These are phyloP conservation scores for Nibea albiflora DNA, from an alignment of 2,113 vertebrate genomes.

Conservation along the genomic window DNA sequence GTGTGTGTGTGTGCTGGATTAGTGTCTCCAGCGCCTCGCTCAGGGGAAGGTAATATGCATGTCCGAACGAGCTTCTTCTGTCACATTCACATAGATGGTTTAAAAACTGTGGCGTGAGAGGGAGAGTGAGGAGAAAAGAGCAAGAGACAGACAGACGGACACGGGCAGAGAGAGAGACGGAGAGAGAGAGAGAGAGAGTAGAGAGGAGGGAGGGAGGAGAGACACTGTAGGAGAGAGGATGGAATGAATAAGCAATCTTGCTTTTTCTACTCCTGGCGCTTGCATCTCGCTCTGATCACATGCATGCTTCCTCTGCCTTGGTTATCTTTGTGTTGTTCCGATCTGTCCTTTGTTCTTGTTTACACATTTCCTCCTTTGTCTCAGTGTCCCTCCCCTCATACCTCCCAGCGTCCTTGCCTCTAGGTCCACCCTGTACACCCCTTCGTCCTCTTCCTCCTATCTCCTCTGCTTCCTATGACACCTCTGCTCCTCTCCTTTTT, in stretches of 20 bases:
- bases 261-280: slow-evolving; percentile 75
- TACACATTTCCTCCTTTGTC: slow-evolving; percentile 76
- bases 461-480: slow-evolving; percentile 58
- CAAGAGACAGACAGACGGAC: slow-evolving; percentile 49
- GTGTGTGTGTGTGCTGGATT: slow-evolving; percentile 59
- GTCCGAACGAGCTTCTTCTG: slow-evolving; percentile 71
- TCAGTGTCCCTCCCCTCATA: slow-evolving; percentile 74
- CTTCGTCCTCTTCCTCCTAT: slow-evolving; percentile 40
- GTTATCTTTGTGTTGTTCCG: slow-evolving; percentile 47
- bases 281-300: slow-evolving; percentile 74
- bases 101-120: slow-evolving; percentile 65
- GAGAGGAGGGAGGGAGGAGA: slow-evolving; percentile 53
- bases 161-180: slow-evolving; percentile 38
- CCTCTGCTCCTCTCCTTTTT: slow-evolving; percentile 72
- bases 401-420: slow-evolving; percentile 52
- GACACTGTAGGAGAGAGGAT: slow-evolving; percentile 71
- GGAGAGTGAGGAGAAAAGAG: slow-evolving; percentile 43
- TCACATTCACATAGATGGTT: slow-evolving; percentile 71
- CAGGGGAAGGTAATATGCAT: slow-evolving; percentile 82
- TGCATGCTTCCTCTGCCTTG: slow-evolving; percentile 70
- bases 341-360: slow-evolving; percentile 71
- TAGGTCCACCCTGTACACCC: slow-evolving; percentile 48
- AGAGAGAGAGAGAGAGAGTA: slow-evolving; percentile 28
- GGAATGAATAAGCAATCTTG: slow-evolving; percentile 82
- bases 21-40: slow-evolving; percentile 78